Conservation (phyloP, 92 coral and sea anemone species). For the Umimayanthus kanabou region DNA sequence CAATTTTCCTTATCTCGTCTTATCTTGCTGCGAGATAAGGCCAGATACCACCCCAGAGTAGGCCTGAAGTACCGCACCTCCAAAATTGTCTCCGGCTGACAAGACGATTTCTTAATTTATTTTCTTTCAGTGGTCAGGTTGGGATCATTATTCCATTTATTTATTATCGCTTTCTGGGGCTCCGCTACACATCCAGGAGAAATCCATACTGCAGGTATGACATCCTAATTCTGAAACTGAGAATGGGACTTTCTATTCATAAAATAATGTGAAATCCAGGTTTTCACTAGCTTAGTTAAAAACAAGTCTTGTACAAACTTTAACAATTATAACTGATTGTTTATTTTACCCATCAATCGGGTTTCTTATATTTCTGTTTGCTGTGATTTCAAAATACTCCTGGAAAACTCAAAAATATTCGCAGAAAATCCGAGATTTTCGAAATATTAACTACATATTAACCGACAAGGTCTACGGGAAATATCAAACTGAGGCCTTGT, state of each 20-base stretch:
- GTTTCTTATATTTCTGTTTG: no score
- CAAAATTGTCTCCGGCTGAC: not conserved
- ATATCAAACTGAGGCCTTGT: no score
- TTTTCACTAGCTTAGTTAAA: no score
- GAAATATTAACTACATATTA: no score
- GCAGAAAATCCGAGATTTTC: no score
- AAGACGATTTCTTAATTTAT: not conserved
- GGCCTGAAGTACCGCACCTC: no score
- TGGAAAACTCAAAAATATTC: not conserved
- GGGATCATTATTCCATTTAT: constrained; percentile 93
- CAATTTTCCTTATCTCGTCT: no score
- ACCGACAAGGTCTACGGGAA: no score
- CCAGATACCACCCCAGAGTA: no score
- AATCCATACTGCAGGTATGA: constrained; percentile 97
- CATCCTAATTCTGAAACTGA: not conserved
- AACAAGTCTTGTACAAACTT: not conserved
- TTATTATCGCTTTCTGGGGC: constrained; percentile 88
- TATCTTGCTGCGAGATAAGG: no score
- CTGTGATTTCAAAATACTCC: not conserved
- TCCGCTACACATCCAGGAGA: constrained; percentile 94
- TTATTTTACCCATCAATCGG: not conserved
- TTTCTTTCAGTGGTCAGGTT: constrained; percentile 84
- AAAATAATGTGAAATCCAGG: no score
- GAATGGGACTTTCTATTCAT: not conserved
- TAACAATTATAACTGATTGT: not conserved